phyloP scores from a whole-genome alignment of 2,888 invertebrate species.

The Philaethria dido region DNA sequence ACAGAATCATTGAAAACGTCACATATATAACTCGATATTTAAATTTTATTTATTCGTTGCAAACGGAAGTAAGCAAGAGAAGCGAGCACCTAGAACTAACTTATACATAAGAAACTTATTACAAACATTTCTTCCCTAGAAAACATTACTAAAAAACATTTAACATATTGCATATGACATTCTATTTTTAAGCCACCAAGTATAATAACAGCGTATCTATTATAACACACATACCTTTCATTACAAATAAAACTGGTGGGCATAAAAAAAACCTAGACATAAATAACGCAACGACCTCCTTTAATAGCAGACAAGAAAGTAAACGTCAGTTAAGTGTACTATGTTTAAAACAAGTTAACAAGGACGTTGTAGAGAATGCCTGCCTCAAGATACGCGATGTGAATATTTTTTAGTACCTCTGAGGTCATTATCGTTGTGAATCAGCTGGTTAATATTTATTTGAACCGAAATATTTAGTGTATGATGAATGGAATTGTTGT shows the following conservation, averaged over 20 bases:
- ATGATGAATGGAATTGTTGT: neutral
- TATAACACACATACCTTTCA: slow-evolving; percentile 5
- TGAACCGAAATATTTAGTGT: neutral
- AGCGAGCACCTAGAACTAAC: too few species aligned
- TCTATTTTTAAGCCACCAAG: neutral
- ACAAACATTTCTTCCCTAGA: too few species aligned
- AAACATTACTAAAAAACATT: too few species aligned
- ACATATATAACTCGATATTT: too few species aligned
- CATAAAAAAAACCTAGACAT: slow-evolving; percentile 19
- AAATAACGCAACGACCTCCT: slow-evolving; percentile 33
- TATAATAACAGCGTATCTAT: neutral
- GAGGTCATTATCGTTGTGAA: slow-evolving; percentile 25
- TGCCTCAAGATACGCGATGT: slow-evolving; percentile 28
- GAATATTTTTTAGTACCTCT: slow-evolving; percentile 35
- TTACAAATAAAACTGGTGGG: neutral
- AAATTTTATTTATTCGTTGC: too few species aligned
- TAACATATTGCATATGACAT: neutral
- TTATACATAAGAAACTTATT: too few species aligned
- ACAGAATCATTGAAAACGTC: too few species aligned
- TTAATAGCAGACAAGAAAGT: slow-evolving; percentile 36
- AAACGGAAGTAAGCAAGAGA: too few species aligned
- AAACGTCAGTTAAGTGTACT: slow-evolving; percentile 21
- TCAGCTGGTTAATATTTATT: slow-evolving; percentile 9
- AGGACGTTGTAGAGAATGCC: slow-evolving; percentile 37
- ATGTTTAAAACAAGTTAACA: slow-evolving; percentile 32